phyloP scores from a whole-genome alignment of 1,140 invertebrate species.

The Leptoteleia sp. region DNA sequence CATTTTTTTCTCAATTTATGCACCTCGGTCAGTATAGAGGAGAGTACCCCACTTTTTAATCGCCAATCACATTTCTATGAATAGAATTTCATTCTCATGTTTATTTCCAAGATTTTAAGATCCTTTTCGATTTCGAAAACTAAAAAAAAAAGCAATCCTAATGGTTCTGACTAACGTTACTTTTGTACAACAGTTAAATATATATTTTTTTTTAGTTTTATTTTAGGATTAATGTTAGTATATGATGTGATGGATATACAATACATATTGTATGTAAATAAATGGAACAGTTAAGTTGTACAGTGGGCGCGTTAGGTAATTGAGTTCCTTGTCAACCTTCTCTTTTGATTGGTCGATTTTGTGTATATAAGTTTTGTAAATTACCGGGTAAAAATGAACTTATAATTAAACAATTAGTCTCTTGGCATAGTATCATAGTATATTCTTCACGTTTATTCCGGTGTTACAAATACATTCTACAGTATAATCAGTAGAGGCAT shows the following conservation, averaged over 20 bases:
- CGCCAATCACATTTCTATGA: conserved; percentile 32
- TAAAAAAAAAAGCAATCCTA: not conserved
- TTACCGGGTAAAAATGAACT: conserved; percentile 26
- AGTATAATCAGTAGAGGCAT: conserved; percentile 21
- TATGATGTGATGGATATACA: not conserved
- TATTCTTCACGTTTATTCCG: conserved; percentile 65
- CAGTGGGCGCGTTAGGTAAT: conserved; percentile 2
- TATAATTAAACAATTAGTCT: conserved; percentile 20
- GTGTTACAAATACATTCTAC: conserved; percentile 48
- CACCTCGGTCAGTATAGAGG: conserved; percentile 2
- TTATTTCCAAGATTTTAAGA: not conserved
- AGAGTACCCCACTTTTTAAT: conserved; percentile 29
- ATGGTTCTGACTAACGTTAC: conserved; percentile 2
- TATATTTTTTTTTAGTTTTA: conserved; percentile 1
- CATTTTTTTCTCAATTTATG: not conserved
- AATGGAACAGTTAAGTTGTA: conserved; percentile 13
- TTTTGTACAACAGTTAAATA: conserved; percentile 17
- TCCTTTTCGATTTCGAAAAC: not conserved
- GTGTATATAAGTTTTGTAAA: conserved; percentile 62
- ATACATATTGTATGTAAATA: conserved; percentile 35
- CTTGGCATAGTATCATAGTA: conserved; percentile 50
- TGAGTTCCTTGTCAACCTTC: not conserved
- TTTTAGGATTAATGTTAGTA: not conserved
- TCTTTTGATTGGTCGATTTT: conserved; percentile 32
- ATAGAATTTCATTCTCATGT: not conserved